These are phyloP conservation scores for Sapayoa aenigma DNA, from an alignment of 2,113 vertebrate genomes.

Conservation along the genomic window DNA sequence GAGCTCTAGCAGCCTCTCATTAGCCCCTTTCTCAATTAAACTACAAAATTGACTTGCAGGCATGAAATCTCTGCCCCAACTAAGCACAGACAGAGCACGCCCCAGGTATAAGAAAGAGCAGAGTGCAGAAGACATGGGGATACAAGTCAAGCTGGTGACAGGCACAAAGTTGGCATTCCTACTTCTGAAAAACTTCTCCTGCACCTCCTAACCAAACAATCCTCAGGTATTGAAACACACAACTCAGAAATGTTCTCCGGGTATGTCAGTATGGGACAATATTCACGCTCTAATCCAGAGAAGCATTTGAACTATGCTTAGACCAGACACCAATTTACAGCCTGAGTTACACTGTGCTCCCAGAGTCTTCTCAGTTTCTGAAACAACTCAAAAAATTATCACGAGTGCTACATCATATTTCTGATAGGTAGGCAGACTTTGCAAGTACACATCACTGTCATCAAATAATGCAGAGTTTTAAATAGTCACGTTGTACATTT, in stretches of 20 bases:
- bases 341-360: not conserved
- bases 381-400: not conserved
- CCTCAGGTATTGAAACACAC: not conserved
- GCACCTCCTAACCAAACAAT: not conserved
- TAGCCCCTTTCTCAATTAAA: not conserved
- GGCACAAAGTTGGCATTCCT: not conserved
- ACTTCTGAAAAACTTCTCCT: not conserved
- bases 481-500: not conserved
- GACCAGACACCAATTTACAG: not conserved
- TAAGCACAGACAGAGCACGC: not conserved
- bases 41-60: not conserved
- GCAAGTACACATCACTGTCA: not conserved
- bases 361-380: not conserved
- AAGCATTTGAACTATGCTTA: not conserved
- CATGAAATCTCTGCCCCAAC: not conserved
- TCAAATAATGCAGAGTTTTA: not conserved
- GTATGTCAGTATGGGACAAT: not conserved
- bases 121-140: not conserved
- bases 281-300: not conserved
- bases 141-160: not conserved
- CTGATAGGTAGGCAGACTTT: not conserved
- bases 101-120: not conserved
- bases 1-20: not conserved
- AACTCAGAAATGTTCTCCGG: accelerated
- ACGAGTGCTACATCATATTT: not conserved